These are phyloP conservation scores for Herminia tarsipennalis DNA, from an alignment of 2,888 invertebrate genomes.

Conservation along the genomic window DNA sequence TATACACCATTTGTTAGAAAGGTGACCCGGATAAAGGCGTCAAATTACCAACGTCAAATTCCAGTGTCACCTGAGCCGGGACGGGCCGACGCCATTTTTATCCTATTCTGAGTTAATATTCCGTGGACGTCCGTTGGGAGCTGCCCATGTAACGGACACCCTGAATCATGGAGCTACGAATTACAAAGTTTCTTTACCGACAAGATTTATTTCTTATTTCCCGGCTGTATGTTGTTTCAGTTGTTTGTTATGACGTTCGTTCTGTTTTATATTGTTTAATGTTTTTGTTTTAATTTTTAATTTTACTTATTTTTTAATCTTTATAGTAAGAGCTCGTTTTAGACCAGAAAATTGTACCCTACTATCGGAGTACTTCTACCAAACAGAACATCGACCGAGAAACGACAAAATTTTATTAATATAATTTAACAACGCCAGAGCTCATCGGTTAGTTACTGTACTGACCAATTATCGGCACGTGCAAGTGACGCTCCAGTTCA, in stretches of 20 bases:
- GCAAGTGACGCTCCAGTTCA: too few relatives aligned
- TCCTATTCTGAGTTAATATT: slow-evolving; percentile 79
- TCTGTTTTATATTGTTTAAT: slow-evolving; percentile 24
- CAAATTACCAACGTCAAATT: slow-evolving; percentile 80
- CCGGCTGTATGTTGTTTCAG: slow-evolving; percentile 40
- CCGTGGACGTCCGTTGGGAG: slow-evolving; percentile 72
- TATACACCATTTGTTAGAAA: slow-evolving; percentile 67
- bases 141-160: slow-evolving; percentile 70
- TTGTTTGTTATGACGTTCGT: slow-evolving; percentile 39
- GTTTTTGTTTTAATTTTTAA: too few relatives aligned
- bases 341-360: too few relatives aligned
- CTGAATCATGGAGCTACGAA: slow-evolving; percentile 64
- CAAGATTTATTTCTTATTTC: slow-evolving; percentile 45
- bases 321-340: too few relatives aligned
- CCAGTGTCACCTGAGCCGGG: slow-evolving; percentile 75
- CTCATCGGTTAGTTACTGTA: too few relatives aligned
- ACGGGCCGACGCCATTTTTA: slow-evolving; percentile 73
- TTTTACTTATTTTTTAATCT: too few relatives aligned
- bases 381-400: too few relatives aligned
- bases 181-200: slow-evolving; percentile 52
- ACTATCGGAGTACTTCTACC: too few relatives aligned
- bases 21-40: slow-evolving; percentile 78
- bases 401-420: too few relatives aligned
- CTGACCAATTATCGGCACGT: too few relatives aligned
- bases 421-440: too few relatives aligned